Percentiles rank a stretch among this genome's conserved stretches.
Conservation (phyloP, 2,888 invertebrate genomes). For the Scaptomyza reducta region DNA sequence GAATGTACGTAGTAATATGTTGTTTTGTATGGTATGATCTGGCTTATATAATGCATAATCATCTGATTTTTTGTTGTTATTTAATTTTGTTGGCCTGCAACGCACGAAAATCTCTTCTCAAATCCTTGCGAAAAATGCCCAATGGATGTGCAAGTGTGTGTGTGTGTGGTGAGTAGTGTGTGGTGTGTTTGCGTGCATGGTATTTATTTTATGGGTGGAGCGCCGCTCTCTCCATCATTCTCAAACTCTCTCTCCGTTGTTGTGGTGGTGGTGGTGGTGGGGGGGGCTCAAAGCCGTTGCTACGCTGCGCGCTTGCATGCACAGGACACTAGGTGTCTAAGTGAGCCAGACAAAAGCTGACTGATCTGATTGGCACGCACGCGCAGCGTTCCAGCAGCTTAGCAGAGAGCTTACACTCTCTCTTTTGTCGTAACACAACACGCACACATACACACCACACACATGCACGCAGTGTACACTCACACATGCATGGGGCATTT, state of each 20-base stretch:
- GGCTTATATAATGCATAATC: slow-evolving; percentile 68
- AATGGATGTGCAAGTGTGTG: slow-evolving; percentile 37
- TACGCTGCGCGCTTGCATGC: slow-evolving; percentile 48
- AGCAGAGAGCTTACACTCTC: slow-evolving; percentile 46
- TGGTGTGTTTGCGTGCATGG: slow-evolving; percentile 4
- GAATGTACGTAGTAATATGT: slow-evolving; percentile 76
- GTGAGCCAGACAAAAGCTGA: slow-evolving; percentile 39
- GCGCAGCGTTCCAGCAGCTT: slow-evolving; percentile 54
- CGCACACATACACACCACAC: neutral
- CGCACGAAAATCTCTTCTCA: slow-evolving; percentile 5
- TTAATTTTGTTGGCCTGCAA: slow-evolving; percentile 44
- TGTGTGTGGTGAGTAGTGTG: slow-evolving; percentile 11
- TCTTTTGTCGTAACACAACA: slow-evolving; percentile 16
- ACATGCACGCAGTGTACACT: slow-evolving; percentile 15
- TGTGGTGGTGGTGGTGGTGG: slow-evolving; percentile 14
- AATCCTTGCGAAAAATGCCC: slow-evolving; percentile 27
- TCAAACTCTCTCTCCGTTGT: slow-evolving; percentile 73
- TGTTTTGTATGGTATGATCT: slow-evolving; percentile 64
- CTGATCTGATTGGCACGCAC: slow-evolving; percentile 13
- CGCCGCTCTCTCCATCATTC: slow-evolving; percentile 73
- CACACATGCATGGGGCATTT: slow-evolving; percentile 47
- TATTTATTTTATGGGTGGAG: slow-evolving; percentile 54
- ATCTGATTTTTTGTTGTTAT: slow-evolving; percentile 41
- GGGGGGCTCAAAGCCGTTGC: slow-evolving; percentile 54
- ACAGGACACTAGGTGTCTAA: slow-evolving; percentile 53